Percentiles rank a stretch among this genome's conserved stretches.
Conservation (phyloP, 2,888 invertebrate species). For the Hybos culiciformis region DNA sequence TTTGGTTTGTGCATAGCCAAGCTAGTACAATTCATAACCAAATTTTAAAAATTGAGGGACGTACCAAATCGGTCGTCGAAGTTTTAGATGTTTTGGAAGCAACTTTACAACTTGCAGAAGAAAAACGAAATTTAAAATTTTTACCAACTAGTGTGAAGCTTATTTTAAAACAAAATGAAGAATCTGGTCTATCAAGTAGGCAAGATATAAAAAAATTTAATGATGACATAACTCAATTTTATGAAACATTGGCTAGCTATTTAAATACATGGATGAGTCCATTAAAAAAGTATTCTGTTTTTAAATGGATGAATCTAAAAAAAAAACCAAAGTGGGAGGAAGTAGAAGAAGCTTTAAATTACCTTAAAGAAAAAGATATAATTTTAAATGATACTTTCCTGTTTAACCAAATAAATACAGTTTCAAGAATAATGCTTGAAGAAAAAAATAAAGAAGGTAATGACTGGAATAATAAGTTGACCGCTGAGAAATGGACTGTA, state of each 20-base stretch:
- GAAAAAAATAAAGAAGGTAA: neutral
- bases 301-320: neutral
- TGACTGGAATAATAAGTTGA: neutral
- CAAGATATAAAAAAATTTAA: neutral
- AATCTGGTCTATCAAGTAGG: neutral
- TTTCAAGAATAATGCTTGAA: neutral
- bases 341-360: neutral
- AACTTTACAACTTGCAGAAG: neutral
- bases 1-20: slow-evolving; percentile 2
- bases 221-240: neutral
- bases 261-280: neutral
- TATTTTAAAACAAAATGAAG: neutral
- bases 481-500: neutral
- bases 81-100: neutral
- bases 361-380: neutral
- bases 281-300: neutral
- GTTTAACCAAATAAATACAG: neutral
- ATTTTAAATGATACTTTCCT: neutral
- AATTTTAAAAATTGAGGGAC: neutral
- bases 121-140: neutral
- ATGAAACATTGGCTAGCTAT: neutral
- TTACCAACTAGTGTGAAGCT: neutral
- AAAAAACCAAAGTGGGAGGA: neutral
- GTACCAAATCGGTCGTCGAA: neutral
- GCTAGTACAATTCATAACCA: neutral